These are phyloP conservation scores for Myotis brandtii DNA, from an alignment of 2,113 vertebrate genomes.

Conservation along the genomic window DNA sequence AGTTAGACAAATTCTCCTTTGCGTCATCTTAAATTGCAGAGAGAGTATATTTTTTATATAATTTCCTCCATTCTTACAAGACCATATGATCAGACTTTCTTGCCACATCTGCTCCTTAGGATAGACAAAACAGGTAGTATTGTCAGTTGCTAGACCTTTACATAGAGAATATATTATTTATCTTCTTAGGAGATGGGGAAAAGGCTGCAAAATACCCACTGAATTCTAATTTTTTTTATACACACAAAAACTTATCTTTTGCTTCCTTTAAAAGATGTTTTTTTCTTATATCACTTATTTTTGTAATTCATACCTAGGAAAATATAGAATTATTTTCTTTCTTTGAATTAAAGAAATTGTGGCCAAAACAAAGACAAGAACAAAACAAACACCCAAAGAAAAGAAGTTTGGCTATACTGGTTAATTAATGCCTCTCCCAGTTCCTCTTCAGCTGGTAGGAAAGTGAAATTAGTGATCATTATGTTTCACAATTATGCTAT, in stretches of 20 bases:
- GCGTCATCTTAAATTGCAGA: neutral
- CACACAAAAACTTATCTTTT: neutral
- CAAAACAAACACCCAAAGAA: neutral
- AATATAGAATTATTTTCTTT: neutral
- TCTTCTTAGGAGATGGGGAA: conserved; percentile 22
- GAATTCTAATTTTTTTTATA: neutral
- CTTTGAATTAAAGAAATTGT: conserved; percentile 27
- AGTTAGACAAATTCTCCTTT: conserved; percentile 48
- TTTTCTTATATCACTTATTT: neutral
- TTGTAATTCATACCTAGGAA: conserved; percentile 12
- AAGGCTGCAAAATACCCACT: neutral
- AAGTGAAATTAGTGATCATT: conserved; percentile 30
- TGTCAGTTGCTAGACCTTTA: neutral
- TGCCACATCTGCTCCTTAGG: neutral
- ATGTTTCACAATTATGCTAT: neutral
- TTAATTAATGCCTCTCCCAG: neutral
- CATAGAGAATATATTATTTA: conserved; percentile 39
- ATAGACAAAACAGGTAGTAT: neutral
- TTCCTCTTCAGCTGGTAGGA: neutral
- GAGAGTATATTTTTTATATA: neutral
- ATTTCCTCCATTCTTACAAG: conserved; percentile 27
- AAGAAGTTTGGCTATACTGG: neutral
- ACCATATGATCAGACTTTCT: neutral
- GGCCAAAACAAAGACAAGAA: neutral
- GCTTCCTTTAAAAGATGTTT: neutral